Evolutionary conservation across 2,113 vertebrate genomes (phyloP), one percentile per base, ranked within the genome.

Genomic region (Dicentrarchus labrax): DNA sequence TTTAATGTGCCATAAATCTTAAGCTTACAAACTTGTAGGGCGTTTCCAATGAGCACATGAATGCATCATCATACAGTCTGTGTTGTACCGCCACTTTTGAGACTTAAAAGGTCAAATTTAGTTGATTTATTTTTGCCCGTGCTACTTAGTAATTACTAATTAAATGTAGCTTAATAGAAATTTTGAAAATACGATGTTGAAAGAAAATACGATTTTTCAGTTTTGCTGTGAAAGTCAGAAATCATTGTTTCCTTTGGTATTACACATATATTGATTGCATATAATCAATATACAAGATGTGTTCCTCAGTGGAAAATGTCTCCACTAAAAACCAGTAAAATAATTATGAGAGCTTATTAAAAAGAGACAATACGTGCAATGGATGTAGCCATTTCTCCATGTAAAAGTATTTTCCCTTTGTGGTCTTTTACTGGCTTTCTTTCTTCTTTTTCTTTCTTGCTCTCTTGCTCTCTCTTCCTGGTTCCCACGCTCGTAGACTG

Each of bases 401-500:
- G 47, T 76, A 3, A 69, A 69, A 19, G 38, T 3, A 30, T 53
- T 64, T 64, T 60, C 7, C 17, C 17, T 70, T 30, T 2, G 17
- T 47, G 3, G 7, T 61, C 19, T 50, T 24, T 76, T 0, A 11
- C 41, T 39, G 4, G 8, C 47, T 41, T 89, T 67, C 51, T 59
- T 80, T 19, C 60, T 36, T 12, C 45, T 71, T 56, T 69, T 9
- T 76, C 59, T 48, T 7, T 69, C 53, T 86, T 11, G 2, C 39
- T 65, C 36, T 43, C 21, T 22, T 54, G 0, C 36, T 69, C 61
- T 45, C 64, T 83, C 43, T 56, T 80, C 72, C 54, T 38, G 72
- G 78, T 90, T 93, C 88, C 85, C 91, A 91, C 72, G 47, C 89
- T 90, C 2, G 5, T 36, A 61, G 43, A 60, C 75, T 30, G 80